Conservation (phyloP, 2,888 invertebrate genomes). For the Kryphioiulus occultus region DNA sequence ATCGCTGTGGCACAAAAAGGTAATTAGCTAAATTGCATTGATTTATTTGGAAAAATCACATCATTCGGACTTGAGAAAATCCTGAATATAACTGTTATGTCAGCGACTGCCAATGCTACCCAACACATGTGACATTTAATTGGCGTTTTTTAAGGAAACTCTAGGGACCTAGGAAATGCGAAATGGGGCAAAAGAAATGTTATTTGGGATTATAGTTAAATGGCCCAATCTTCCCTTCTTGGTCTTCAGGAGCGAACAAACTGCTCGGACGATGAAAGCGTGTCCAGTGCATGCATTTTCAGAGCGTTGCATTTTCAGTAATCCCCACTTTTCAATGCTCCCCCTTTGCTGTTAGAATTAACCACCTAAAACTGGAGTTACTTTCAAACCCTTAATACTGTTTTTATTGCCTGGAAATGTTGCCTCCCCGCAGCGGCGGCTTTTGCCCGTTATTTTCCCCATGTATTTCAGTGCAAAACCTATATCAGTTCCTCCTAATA, state of each 20-base stretch:
- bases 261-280: not conserved
- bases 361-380: slow-evolving; percentile 31
- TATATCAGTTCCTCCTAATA: slow-evolving; percentile 12
- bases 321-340: not conserved
- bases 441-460: not conserved
- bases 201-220: not conserved
- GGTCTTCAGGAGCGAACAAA: not conserved
- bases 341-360: not conserved
- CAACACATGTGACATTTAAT: no score
- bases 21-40: slow-evolving; percentile 44
- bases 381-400: slow-evolving; percentile 7
- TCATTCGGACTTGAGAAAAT: no score
- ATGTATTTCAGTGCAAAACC: not conserved
- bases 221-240: not conserved
- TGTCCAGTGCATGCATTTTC: no score
- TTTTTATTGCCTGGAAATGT: slow-evolving; percentile 27
- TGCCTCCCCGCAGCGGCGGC: slow-evolving; percentile 12
- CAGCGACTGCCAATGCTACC: no score
- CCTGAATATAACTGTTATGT: no score
- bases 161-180: not conserved
- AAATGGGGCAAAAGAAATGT: slow-evolving; percentile 13
- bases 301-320: not conserved
- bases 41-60: not conserved
- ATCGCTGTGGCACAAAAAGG: not conserved
- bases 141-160: no score